Conservation (phyloP, 2,113 vertebrate genomes). For the Hippocampus barbouri region DNA sequence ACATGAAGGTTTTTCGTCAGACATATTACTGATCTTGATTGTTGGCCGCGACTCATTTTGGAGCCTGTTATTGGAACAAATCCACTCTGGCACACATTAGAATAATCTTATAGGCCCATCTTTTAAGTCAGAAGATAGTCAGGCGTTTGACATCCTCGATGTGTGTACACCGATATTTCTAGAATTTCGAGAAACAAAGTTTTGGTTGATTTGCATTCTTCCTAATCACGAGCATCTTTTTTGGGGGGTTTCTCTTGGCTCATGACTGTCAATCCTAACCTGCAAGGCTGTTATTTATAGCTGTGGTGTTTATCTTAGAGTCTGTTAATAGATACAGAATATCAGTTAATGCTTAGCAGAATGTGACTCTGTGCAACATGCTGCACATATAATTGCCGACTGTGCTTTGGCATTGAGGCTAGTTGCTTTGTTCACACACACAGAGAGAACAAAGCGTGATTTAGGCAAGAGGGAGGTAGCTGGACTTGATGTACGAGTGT, state of each 20-base stretch:
- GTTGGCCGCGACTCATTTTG: too few species aligned
- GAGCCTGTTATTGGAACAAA: too few species aligned
- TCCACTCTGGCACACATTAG: too few species aligned
- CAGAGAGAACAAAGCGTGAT: slow-evolving; percentile 63
- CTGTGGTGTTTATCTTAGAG: background rate
- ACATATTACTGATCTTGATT: too few species aligned
- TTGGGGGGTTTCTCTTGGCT: background rate
- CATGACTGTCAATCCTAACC: background rate
- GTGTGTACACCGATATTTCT: too few species aligned
- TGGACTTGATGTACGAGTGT: slow-evolving; percentile 66
- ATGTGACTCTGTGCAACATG: background rate
- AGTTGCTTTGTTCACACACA: slow-evolving; percentile 53
- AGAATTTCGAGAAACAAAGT: too few species aligned
- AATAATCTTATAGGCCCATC: too few species aligned
- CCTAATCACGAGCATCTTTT: slow-evolving; percentile 1
- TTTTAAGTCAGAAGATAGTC: too few species aligned
- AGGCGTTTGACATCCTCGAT: too few species aligned
- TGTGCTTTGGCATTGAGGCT: slow-evolving; percentile 22
- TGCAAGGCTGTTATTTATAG: background rate
- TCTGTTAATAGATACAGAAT: background rate
- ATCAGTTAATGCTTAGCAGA: background rate
- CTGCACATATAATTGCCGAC: background rate
- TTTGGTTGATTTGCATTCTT: background rate
- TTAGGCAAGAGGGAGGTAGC: slow-evolving; percentile 61
- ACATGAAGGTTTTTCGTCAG: too few species aligned